Base-by-base conservation (phyloP, 2,888 invertebrate species). In the Tinea trinotella region DNA sequence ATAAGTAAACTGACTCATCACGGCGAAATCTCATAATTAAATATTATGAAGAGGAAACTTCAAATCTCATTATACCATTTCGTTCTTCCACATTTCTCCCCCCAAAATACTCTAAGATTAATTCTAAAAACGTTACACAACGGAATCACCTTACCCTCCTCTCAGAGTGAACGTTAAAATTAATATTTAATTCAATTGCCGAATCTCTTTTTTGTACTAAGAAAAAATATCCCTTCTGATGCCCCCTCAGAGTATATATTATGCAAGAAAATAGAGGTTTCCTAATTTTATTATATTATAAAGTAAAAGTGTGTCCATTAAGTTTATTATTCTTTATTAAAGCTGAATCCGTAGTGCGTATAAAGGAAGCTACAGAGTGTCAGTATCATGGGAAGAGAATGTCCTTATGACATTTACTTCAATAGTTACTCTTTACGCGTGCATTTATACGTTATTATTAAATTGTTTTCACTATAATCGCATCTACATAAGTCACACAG, bases 161-260 rank as follows among this genome's bases (percentile, higher is more conserved):
- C 13, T 36, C 52, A 55, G 52, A 35, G 19, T 17, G 48, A 46
- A 18, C 55, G 49, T 56, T 55, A 58, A 36, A 19, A 52, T 58
- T 15, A 58, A 58, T 58, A 58, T 56, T 58, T 55, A 53, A 58
- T 58, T 54, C 49, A 55, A 58, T 55, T 54, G 53, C 56, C n/a
- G 17, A 24, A 50, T 13, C n/a, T 24, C 24, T 24, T 20, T 48
- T n/a, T 18, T 6, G 5, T 3, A 4, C 13, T 40, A 2, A 40
- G 15, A 40, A 40, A 24, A 24, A 24, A 40, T 13, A 40, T 4
- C 10, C 40, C 13, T 13, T 6, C 40, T 40, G 12, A 40, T 15
- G 40, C 40, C 40, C 15, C 40, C 40, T 1, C 40, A 13, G 40
- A 40, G 2, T 13, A n/a, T 15, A 6, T 15, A 40, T 40, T 40